phyloP scores from a whole-genome alignment of 2,113 vertebrate genomes.

The Mastomys coucha region DNA sequence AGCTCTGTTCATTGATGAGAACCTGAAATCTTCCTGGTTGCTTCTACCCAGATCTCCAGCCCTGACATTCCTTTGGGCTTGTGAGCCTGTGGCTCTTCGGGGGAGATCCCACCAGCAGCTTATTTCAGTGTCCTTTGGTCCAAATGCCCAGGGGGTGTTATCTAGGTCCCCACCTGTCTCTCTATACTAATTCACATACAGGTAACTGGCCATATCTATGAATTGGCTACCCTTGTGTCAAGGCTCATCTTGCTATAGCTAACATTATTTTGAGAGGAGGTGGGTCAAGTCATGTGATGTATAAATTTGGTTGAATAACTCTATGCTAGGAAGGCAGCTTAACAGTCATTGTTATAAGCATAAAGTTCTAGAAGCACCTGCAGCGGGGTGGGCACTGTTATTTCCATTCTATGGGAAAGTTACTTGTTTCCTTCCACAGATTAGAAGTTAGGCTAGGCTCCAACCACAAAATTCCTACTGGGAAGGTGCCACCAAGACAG shows the following conservation, averaged over 20 bases:
- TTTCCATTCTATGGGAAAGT: too few species aligned
- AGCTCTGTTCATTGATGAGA: neutral
- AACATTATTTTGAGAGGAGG: too few species aligned
- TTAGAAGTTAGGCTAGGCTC: neutral
- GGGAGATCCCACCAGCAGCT: neutral
- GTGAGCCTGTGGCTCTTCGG: neutral
- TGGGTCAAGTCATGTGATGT: neutral
- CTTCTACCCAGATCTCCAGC: neutral
- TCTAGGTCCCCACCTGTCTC: neutral
- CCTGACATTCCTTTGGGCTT: neutral
- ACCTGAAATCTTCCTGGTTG: neutral
- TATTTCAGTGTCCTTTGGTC: neutral
- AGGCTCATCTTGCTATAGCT: neutral
- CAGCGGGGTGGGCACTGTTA: rapidly evolving
- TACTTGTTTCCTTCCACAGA: neutral
- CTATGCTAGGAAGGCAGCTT: neutral
- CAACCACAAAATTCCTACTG: neutral
- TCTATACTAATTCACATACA: neutral
- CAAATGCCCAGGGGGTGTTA: neutral
- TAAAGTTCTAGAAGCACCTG: neutral
- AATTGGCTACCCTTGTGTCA: neutral
- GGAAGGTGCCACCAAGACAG: neutral
- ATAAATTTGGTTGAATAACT: neutral
- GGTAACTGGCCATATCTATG: neutral
- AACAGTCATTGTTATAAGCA: neutral